Percentiles rank a stretch among this genome's conserved stretches.
Conservation (phyloP, 2,888 invertebrate genomes). For the Leucophenga montana region DNA sequence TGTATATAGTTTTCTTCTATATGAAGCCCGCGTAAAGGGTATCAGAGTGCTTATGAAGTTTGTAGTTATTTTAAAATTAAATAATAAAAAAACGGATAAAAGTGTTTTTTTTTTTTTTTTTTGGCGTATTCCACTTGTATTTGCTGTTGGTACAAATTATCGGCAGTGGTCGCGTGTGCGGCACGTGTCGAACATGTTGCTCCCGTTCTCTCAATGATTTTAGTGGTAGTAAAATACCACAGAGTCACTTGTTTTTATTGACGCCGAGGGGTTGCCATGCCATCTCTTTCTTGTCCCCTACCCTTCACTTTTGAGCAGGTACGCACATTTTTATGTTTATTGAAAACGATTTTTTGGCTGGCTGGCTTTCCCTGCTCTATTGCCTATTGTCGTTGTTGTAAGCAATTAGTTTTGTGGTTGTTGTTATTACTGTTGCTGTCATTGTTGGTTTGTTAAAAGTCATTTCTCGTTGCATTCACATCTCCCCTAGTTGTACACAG, state of each 20-base stretch:
- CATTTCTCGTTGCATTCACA: too few species aligned
- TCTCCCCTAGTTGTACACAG: too few species aligned
- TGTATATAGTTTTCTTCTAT: not conserved
- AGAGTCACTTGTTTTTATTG: not conserved
- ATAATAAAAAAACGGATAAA: too few species aligned
- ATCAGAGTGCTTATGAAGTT: not conserved
- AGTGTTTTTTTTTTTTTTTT: conserved; percentile 19
- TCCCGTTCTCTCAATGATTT: not conserved
- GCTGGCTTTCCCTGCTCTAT: not conserved
- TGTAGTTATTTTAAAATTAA: too few species aligned
- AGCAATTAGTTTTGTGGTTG: conserved; percentile 1
- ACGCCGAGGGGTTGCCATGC: too few species aligned
- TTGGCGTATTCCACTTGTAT: too few species aligned
- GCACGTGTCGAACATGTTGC: conserved; percentile 54
- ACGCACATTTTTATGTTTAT: conserved; percentile 9
- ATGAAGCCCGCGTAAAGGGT: too few species aligned
- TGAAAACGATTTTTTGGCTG: not conserved
- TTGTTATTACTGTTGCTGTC: too few species aligned
- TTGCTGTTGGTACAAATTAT: conserved; percentile 29
- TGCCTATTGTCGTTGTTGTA: conserved; percentile 1
- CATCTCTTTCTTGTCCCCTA: not conserved
- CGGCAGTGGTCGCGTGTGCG: conserved; percentile 21
- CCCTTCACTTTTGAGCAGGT: not conserved
- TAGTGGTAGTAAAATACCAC: not conserved
- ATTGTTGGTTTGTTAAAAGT: too few species aligned